Evolutionary conservation across 2,888 invertebrate species (phyloP), one percentile per base, ranked within the genome.

Genomic region (Plusia festucae): DNA sequence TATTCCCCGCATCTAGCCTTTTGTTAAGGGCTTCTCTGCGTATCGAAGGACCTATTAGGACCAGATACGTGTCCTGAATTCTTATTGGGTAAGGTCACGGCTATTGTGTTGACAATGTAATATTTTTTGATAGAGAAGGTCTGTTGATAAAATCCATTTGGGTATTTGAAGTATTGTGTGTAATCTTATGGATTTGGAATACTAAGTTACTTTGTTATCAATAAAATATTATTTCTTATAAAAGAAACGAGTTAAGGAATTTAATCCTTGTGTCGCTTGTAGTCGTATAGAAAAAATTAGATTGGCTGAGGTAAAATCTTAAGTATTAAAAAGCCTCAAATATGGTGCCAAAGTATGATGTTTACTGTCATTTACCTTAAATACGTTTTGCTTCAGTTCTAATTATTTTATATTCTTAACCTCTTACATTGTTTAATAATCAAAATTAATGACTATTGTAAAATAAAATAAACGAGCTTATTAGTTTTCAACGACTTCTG

Each of bases 41-140:
- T 49, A 49, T 20, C 34, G 40, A 53, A 68, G 56, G 54, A 65
- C 72, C 64, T 78, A 63, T 76, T 76, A 67, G 63, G 60, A 53
- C 52, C 8, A 8, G 51, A 27, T 7, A 77, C 79, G 79, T 77
- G 77, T 16, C 60, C 7, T 18, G 76, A 59, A 53, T 77, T 7
- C 16, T 57, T 56, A 77, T 72, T 49, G 18, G 22, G 53, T 46
- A 46, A 49, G 72, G 55, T 60, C 40, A 24, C 16, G 20, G 32
- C 34, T 40, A 32, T 62, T 66, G 57, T 57, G 44, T 30, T 51
- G 55, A 24, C 55, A 58, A 46, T 49, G 40, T 44, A 52, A 55
- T 55, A 34, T 53, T 58, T 74, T 65, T 53, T 20, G 46, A 20
- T 18, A 9, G n/a, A 18, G 0, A 27, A 30, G 68, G 44, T 27